These are phyloP conservation scores for Parus major DNA, from an alignment of 2,113 vertebrate species.

Conservation along the genomic window DNA sequence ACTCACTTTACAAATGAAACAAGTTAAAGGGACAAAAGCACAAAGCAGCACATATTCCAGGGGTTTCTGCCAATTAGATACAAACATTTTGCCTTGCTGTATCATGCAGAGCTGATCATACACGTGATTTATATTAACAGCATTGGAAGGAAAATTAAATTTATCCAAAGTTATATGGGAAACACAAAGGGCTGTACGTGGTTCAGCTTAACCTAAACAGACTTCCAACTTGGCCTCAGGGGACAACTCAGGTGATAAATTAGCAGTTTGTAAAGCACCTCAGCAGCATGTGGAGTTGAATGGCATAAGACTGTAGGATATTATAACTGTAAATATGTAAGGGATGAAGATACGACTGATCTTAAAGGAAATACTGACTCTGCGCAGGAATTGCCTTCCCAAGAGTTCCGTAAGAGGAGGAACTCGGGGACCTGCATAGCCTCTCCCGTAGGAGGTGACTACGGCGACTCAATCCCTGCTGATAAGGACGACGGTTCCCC, in stretches of 20 bases:
- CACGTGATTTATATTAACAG: not conserved
- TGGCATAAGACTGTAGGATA: not conserved
- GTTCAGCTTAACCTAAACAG: not conserved
- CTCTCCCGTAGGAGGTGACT: not conserved
- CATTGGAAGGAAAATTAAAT: not conserved
- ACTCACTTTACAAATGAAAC: not conserved
- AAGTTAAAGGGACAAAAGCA: not conserved
- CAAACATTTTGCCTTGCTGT: not conserved
- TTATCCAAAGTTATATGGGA: not conserved
- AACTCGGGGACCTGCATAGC: accelerated
- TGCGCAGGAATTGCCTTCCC: not conserved
- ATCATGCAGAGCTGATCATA: not conserved
- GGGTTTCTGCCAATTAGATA: not conserved
- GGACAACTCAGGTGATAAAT: not conserved
- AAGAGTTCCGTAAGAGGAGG: no score
- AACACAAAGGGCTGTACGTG: accelerated
- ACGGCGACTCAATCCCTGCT: not conserved
- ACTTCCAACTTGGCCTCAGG: not conserved
- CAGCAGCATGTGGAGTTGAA: not conserved
- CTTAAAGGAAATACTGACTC: not conserved
- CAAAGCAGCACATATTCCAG: not conserved
- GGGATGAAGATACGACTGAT: not conserved
- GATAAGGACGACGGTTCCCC: accelerated
- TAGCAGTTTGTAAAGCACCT: not conserved
- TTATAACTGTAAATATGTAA: not conserved